These are phyloP conservation scores for Metridium senile DNA, from an alignment of 92 coral and sea anemone genomes.

Conservation along the genomic window DNA sequence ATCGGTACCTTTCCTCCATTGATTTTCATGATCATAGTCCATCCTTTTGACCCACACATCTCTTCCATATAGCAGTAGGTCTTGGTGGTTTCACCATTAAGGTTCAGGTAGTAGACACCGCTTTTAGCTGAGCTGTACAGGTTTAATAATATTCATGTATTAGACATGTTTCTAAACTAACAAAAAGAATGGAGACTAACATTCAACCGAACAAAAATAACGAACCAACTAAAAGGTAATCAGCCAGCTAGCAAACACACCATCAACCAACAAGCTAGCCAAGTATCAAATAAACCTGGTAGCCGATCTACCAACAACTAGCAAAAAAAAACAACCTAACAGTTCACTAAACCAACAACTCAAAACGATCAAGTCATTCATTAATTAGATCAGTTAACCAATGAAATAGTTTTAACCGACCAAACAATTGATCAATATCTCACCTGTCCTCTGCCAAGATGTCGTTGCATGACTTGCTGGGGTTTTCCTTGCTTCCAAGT, in stretches of 20 bases:
- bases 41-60: slow-evolving; percentile 31
- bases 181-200: no score
- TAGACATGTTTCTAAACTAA: no score
- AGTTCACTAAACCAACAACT: background rate
- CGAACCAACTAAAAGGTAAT: background rate
- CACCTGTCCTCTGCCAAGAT: slow-evolving; percentile 26
- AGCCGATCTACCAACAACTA: background rate
- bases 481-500: slow-evolving; percentile 30
- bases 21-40: slow-evolving; percentile 52
- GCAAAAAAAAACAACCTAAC: background rate
- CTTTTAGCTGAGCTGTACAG: slow-evolving; percentile 22
- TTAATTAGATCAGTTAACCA: no score
- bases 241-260: background rate
- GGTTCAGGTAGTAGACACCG: slow-evolving; percentile 39
- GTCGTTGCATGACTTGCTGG: slow-evolving; percentile 36
- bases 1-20: slow-evolving; percentile 29
- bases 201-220: background rate
- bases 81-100: slow-evolving; percentile 11
- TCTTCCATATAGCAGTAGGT: slow-evolving; percentile 41
- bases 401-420: no score
- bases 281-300: background rate
- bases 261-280: background rate
- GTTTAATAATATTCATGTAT: no score
- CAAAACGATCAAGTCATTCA: background rate
- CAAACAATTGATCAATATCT: no score